Percentiles rank a stretch among this genome's conserved stretches.
These are phyloP conservation scores for Chalcosyrphus nemorum DNA, from an alignment of 2,888 invertebrate genomes.

Conservation along the genomic window DNA sequence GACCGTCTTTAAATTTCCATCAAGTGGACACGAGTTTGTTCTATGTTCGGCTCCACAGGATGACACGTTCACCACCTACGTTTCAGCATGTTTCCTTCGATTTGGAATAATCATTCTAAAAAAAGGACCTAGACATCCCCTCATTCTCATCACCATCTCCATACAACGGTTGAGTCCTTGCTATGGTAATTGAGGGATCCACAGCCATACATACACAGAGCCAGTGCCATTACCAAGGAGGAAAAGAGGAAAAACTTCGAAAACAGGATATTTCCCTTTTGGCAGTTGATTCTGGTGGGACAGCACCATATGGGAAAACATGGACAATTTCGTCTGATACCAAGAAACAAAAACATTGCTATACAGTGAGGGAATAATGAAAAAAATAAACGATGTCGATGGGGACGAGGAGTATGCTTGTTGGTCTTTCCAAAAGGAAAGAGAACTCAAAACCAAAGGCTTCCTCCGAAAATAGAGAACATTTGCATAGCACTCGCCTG, in stretches of 20 bases:
- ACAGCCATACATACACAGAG: conserved; percentile 14
- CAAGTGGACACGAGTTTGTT: conserved; percentile 65
- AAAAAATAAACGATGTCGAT: background rate
- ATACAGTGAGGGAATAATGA: conserved; percentile 17
- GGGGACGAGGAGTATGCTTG: background rate
- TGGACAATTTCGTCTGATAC: conserved; percentile 71
- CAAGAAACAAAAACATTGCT: conserved; percentile 69
- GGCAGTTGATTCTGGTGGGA: conserved; percentile 73
- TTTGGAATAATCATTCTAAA: conserved; percentile 42
- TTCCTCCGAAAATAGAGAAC: conserved; percentile 50
- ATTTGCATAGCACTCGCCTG: conserved; percentile 66
- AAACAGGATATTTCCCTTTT: conserved; percentile 69
- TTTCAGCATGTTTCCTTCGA: conserved; percentile 59
- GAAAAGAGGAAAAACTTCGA: conserved; percentile 63
- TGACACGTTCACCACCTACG: conserved; percentile 52
- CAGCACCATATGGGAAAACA: conserved; percentile 72
- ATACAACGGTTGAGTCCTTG: conserved; percentile 15
- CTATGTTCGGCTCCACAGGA: conserved; percentile 38
- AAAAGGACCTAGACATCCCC: conserved; percentile 15
- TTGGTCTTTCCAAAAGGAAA: background rate
- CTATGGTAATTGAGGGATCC: conserved; percentile 72
- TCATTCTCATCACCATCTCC: background rate
- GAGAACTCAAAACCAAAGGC: conserved; percentile 47
- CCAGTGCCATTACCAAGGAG: conserved; percentile 14
- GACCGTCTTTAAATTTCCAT: conserved; percentile 71